Percentiles rank a stretch among this genome's conserved stretches.
These are phyloP conservation scores for Achlya flavicornis DNA, from an alignment of 2,888 invertebrate species.

Conservation along the genomic window DNA sequence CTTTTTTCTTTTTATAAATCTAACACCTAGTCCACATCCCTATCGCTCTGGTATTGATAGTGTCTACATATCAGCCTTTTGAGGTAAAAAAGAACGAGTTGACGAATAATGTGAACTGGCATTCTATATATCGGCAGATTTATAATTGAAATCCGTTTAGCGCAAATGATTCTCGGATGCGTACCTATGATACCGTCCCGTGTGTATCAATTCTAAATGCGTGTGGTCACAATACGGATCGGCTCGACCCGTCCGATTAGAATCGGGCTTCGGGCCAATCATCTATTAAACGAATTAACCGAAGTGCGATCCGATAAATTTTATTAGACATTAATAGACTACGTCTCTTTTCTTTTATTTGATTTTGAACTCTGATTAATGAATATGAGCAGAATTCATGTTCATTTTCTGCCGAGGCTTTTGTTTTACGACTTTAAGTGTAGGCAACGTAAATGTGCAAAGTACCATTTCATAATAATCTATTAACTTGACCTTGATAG, in stretches of 20 bases:
- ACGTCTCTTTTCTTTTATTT: conserved; percentile 11
- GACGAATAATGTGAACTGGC: too few species aligned
- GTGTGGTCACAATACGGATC: conserved; percentile 64
- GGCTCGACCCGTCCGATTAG: conserved; percentile 56
- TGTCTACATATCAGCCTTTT: too few species aligned
- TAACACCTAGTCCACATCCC: too few species aligned
- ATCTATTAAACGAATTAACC: conserved; percentile 58
- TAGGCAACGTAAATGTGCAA: too few species aligned
- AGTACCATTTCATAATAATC: too few species aligned
- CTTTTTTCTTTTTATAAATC: too few species aligned
- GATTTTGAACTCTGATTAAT: conserved; percentile 11
- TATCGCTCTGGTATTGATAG: too few species aligned
- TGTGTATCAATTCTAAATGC: conserved; percentile 37
- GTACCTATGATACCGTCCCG: conserved; percentile 17
- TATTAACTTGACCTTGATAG: too few species aligned
- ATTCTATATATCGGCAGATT: too few species aligned
- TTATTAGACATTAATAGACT: conserved; percentile 52
- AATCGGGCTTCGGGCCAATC: conserved; percentile 52
- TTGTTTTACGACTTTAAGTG: not conserved
- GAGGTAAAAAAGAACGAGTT: too few species aligned
- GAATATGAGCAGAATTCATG: conserved; percentile 6
- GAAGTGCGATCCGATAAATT: conserved; percentile 53
- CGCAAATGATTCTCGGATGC: conserved; percentile 6
- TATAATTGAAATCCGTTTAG: too few species aligned
- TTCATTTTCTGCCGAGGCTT: not conserved